Evolutionary conservation across 2,888 invertebrate species (phyloP).

Genomic region (Notodonta dromedarius): DNA sequence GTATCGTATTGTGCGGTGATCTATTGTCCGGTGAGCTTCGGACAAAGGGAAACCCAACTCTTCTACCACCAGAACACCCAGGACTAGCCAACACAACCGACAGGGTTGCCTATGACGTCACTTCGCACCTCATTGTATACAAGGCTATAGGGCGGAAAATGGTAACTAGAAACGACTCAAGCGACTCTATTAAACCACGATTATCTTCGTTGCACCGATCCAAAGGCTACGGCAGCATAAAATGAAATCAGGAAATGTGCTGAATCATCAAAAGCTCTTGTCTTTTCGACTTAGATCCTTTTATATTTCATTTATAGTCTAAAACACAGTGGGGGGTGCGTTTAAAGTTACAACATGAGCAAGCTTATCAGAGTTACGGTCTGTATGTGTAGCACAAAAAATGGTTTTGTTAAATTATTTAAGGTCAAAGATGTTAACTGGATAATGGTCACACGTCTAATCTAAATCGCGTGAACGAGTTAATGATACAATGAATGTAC

Average conservation of each 20-base stretch:
- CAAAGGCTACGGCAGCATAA: not conserved
- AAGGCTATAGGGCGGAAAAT: conserved; percentile 4
- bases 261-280: not conserved
- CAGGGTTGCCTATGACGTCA: conserved; percentile 33
- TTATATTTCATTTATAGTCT: not conserved
- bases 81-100: conserved; percentile 37
- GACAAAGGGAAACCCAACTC: conserved; percentile 68
- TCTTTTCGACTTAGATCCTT: not conserved
- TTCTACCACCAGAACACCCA: conserved; percentile 35
- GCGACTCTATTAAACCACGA: no score
- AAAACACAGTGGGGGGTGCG: conserved; percentile 3
- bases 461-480: not conserved
- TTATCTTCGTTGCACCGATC: not conserved
- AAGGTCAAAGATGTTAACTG: not conserved
- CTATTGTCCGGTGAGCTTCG: conserved; percentile 53
- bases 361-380: conserved; percentile 9
- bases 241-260: not conserved
- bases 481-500: not conserved
- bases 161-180: not conserved
- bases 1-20: conserved; percentile 65
- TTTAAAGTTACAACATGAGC: conserved; percentile 9
- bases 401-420: conserved; percentile 7
- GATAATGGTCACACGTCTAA: not conserved
- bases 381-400: conserved; percentile 8
- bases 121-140: conserved; percentile 12